Evolutionary conservation across 2,888 invertebrate genomes (phyloP), one percentile per base, ranked within the genome.

Genomic region (Xanthorhoe spadicearia): DNA sequence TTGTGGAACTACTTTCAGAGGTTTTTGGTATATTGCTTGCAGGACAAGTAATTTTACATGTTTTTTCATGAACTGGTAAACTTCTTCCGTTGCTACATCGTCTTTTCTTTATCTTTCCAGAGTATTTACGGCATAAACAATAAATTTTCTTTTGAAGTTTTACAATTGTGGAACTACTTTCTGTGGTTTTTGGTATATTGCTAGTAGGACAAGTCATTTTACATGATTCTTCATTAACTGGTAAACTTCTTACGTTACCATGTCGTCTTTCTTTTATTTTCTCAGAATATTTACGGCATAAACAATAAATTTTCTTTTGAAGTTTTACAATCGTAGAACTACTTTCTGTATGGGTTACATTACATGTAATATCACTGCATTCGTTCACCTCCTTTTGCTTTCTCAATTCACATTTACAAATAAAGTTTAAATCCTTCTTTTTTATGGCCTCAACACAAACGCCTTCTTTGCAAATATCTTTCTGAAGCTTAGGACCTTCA

Each of bases 261-360:
- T 32, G 8, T 8, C 48, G 49, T 19, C 43, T 66, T 19, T 64
- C 50, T 61, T 56, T 61, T 43, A 72, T 2, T 61, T 67, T 80
- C 50, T 74, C 58, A 15, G 74, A 70, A 68, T 70, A 77, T 58
- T 69, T 71, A 53, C 60, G 28, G 59, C 65, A 74, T 19, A 79
- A 32, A 46, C 59, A 57, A 49, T 53, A 53, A 38, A 76, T 51
- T 64, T 71, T 70, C 28, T 72, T 66, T 28, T 61, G 72, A 2
- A 75, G 61, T 23, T 69, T 69, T 46, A 46, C 52, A 53, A 70
- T 69, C 18, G 71, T 71, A 60, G 51, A 60, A 52, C 52, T 62
- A 57, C 65, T 66, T 43, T 56, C 50, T n/a, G 46, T 43, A 43
- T 43, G 13, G 38, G 13, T 43, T 13, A 13, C 4, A 32, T 43